These are phyloP conservation scores for Habrosyne pyritoides DNA, from an alignment of 2,888 invertebrate species.

Conservation along the genomic window DNA sequence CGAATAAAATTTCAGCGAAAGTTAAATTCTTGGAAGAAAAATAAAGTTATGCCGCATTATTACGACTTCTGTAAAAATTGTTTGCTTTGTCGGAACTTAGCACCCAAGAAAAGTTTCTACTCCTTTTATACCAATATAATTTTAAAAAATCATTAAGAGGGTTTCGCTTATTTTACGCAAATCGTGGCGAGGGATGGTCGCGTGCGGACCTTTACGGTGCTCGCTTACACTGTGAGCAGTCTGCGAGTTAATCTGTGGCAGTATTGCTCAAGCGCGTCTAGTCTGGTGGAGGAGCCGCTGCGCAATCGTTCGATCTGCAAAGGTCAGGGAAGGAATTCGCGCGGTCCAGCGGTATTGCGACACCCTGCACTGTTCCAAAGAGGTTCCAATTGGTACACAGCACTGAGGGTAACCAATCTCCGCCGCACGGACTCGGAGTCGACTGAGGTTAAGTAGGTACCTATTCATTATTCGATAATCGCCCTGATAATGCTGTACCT, in stretches of 20 bases:
- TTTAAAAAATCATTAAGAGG: no score
- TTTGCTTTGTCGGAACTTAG: no score
- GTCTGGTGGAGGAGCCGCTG: constrained; percentile 72
- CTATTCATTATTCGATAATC: constrained; percentile 21
- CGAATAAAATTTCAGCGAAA: no score
- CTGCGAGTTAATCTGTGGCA: constrained; percentile 57
- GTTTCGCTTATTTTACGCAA: no score
- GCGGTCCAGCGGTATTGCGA: constrained; percentile 77
- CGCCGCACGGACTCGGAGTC: constrained; percentile 21
- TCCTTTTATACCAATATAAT: no score
- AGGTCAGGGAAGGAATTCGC: constrained; percentile 82
- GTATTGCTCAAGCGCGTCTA: constrained; percentile 78
- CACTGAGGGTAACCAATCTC: constrained; percentile 44
- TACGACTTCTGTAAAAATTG: no score
- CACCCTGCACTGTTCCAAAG: constrained; percentile 63
- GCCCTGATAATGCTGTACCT: constrained; percentile 23
- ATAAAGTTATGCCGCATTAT: no score
- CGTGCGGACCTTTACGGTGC: not conserved
- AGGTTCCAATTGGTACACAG: constrained; percentile 51
- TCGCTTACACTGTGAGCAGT: not conserved
- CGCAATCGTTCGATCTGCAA: constrained; percentile 81
- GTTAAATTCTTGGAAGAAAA: no score
- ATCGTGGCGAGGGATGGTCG: no score
- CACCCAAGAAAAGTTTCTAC: no score
- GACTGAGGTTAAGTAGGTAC: constrained; percentile 11